phyloP scores from a whole-genome alignment of 2,888 invertebrate genomes.

The Drosophila hawaiiensis region DNA sequence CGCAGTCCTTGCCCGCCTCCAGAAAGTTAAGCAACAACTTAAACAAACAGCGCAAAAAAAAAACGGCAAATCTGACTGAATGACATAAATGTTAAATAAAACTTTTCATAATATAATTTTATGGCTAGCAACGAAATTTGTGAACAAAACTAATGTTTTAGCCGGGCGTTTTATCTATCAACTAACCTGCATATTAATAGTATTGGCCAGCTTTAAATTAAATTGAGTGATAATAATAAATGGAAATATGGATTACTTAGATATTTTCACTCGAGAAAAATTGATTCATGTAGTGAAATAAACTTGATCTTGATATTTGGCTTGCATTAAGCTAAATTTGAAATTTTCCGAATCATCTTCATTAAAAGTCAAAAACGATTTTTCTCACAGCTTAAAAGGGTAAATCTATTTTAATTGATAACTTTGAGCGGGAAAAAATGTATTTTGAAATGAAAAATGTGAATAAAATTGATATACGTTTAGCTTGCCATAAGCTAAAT shows the following conservation, averaged over 20 bases:
- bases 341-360: not conserved
- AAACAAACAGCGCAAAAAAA: constrained; percentile 1
- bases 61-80: not conserved
- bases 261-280: not conserved
- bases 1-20: not conserved
- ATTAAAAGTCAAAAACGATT: not conserved
- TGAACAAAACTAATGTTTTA: not conserved
- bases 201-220: not conserved
- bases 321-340: not conserved
- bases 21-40: not conserved
- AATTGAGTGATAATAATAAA: not conserved
- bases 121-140: too few relatives aligned
- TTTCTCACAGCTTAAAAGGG: not conserved
- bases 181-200: not conserved
- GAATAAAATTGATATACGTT: not conserved
- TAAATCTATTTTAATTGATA: not conserved
- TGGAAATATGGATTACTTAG: too few relatives aligned
- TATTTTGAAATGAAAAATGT: not conserved
- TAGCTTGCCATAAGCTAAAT: not conserved
- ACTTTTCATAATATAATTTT: too few relatives aligned
- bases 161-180: not conserved
- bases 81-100: not conserved
- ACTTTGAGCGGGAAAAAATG: not conserved
- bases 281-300: not conserved
- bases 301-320: not conserved